Conservation (phyloP, 2,888 invertebrate genomes). For the Xestoiulus laeticollis region DNA sequence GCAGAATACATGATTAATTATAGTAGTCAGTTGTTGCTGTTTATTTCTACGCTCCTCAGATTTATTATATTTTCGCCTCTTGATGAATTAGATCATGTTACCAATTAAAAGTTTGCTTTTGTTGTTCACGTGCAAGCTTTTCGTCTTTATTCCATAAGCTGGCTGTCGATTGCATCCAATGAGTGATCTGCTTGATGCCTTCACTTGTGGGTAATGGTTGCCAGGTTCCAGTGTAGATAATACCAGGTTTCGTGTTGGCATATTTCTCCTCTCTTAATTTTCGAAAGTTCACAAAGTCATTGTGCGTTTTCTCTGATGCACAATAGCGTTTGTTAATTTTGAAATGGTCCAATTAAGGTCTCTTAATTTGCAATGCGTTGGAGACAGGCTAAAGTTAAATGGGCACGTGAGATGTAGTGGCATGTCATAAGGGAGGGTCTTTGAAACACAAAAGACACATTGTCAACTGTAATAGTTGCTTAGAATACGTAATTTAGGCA, state of each 20-base stretch:
- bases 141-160: not conserved
- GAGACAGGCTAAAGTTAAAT: not conserved
- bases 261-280: not conserved
- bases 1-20: conserved; percentile 4
- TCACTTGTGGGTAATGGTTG: conserved; percentile 1
- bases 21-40: not conserved
- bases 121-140: not conserved
- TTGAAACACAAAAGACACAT: not conserved
- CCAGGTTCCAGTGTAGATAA: not conserved
- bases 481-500: no score
- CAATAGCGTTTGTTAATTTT: conserved; percentile 18
- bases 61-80: not conserved
- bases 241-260: not conserved
- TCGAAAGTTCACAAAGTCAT: not conserved
- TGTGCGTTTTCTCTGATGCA: not conserved
- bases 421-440: not conserved
- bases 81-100: conserved; percentile 21
- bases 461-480: not conserved
- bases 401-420: not conserved
- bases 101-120: not conserved
- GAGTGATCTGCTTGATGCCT: not conserved
- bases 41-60: not conserved
- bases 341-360: conserved; percentile 17
- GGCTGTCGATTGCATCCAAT: not conserved
- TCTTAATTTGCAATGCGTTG: not conserved